phyloP scores from a whole-genome alignment of 1,140 invertebrate species.

The Polyergus mexicanus region DNA sequence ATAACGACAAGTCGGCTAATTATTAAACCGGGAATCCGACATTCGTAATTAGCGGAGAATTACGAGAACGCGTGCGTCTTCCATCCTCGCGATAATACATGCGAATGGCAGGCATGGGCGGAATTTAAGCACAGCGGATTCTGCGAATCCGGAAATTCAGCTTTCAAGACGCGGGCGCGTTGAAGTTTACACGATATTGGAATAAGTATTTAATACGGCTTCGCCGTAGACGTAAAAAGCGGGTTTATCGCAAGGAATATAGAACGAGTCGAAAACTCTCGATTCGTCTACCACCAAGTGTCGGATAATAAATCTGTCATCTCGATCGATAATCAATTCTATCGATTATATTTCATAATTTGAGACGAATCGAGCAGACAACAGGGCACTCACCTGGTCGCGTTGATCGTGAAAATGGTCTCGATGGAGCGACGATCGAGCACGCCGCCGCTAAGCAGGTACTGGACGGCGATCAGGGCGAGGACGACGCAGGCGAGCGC shows the following conservation, averaged over 20 bases:
- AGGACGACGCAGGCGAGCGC: slow-evolving; percentile 83
- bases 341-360: too few species aligned
- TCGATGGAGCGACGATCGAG: slow-evolving; percentile 85
- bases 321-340: too few species aligned
- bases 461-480: slow-evolving; percentile 85
- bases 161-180: background rate
- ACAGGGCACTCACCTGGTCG: slow-evolving; percentile 76
- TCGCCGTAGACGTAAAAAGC: background rate
- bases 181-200: background rate
- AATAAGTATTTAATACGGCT: slow-evolving; percentile 14
- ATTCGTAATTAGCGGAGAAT: slow-evolving; percentile 35
- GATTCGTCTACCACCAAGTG: background rate
- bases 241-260: slow-evolving; percentile 13
- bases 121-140: slow-evolving; percentile 24
- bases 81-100: slow-evolving; percentile 22
- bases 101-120: background rate
- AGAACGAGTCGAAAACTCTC: background rate
- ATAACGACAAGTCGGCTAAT: slow-evolving; percentile 26
- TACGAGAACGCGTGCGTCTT: slow-evolving; percentile 21
- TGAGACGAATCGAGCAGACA: background rate
- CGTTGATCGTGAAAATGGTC: slow-evolving; percentile 85
- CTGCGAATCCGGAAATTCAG: slow-evolving; percentile 4
- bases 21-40: slow-evolving; percentile 46
- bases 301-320: background rate
- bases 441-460: slow-evolving; percentile 84